These are phyloP conservation scores for Conus ventricosus DNA, from an alignment of 1,140 invertebrate species.

Conservation along the genomic window DNA sequence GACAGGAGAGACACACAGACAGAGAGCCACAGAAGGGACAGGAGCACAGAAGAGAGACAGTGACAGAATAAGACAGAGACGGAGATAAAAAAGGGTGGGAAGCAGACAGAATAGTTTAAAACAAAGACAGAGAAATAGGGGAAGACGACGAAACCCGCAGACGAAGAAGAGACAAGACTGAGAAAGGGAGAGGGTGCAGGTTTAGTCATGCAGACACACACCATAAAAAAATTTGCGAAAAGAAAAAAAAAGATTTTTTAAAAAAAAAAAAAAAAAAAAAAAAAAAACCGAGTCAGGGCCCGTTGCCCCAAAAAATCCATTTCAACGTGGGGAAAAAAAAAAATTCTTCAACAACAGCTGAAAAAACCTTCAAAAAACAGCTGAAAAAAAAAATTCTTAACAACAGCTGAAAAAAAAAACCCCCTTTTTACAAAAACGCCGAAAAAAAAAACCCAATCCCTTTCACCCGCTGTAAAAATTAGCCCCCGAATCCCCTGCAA, in stretches of 20 bases:
- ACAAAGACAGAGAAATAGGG: background rate
- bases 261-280: background rate
- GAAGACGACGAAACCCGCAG: background rate
- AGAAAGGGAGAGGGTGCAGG: background rate
- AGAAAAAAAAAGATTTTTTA: background rate
- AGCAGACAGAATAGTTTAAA: too few species aligned
- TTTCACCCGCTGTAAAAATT: background rate
- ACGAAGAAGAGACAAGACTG: background rate
- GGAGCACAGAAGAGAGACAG: too few species aligned
- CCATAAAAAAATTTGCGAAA: background rate
- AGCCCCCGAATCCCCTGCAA: background rate
- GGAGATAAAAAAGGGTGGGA: too few species aligned
- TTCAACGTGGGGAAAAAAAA: background rate
- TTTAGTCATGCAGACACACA: too few species aligned
- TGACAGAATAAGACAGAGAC: too few species aligned
- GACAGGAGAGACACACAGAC: too few species aligned
- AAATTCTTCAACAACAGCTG: background rate
- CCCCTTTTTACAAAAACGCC: too few species aligned
- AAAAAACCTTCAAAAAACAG: background rate
- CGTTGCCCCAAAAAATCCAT: too few species aligned
- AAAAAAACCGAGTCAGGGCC: background rate
- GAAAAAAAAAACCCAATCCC: background rate
- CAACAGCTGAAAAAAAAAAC: too few species aligned
- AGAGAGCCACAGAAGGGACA: too few species aligned
- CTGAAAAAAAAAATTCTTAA: background rate